A percentile compares a stretch with the other conserved stretches of the same genome.
These are phyloP conservation scores for Turritopsis rubra DNA, from an alignment of 30 jellyfish, hydroid and myxozoan genomes.

Conservation along the genomic window DNA sequence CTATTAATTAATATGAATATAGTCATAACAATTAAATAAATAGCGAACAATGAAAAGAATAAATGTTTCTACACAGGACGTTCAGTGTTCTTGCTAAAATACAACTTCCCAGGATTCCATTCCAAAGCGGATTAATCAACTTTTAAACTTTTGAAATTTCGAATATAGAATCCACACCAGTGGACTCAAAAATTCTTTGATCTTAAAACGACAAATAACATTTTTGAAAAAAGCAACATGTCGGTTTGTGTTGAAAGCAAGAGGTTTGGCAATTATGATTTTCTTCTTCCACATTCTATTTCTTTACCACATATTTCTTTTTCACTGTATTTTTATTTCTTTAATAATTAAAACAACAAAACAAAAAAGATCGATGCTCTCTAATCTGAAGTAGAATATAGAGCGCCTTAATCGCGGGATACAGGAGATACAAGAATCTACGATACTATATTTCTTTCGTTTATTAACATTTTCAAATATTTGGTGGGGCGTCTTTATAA, in stretches of 20 bases:
- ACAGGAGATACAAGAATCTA: no score
- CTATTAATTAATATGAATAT: neutral
- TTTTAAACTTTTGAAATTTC: neutral
- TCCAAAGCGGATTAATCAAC: neutral
- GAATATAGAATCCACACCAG: no score
- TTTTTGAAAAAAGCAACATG: neutral
- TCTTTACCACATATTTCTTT: neutral
- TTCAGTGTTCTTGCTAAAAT: neutral
- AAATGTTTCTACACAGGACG: neutral
- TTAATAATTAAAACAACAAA: no score
- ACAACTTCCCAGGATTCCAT: neutral
- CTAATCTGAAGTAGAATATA: no score
- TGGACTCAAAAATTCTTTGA: no score
- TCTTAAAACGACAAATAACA: neutral
- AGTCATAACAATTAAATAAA: neutral
- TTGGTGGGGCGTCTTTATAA: no score
- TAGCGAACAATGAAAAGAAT: neutral
- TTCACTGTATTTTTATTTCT: no score
- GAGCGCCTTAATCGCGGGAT: no score
- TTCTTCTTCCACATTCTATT: neutral
- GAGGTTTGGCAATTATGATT: neutral
- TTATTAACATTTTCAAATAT: no score
- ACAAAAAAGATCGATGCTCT: no score
- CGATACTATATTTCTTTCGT: no score
- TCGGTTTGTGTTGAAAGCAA: neutral